phyloP scores from a whole-genome alignment of 1,140 invertebrate species.

The Parapsyche elsis region DNA sequence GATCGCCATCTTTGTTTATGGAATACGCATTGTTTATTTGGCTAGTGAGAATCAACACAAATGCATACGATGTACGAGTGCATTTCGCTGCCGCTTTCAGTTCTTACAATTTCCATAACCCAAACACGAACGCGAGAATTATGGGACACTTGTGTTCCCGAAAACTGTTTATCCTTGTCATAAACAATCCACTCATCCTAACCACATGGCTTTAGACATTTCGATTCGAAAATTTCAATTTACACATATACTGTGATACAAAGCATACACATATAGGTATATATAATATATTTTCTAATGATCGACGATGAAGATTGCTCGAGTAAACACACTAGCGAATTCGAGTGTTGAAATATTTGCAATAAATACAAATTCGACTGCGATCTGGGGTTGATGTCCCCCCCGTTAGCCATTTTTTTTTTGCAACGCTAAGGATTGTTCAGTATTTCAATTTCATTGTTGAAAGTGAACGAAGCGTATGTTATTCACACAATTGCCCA shows the following conservation, averaged over 20 bases:
- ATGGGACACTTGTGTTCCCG: slow-evolving; percentile 4
- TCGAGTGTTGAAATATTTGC: no score
- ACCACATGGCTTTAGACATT: slow-evolving; percentile 22
- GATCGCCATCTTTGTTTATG: no score
- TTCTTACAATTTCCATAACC: slow-evolving; percentile 28
- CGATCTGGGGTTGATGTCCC: no score
- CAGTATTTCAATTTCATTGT: no score
- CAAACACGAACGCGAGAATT: slow-evolving; percentile 27
- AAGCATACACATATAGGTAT: no score
- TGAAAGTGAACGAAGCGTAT: not conserved
- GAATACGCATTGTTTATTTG: slow-evolving; percentile 16
- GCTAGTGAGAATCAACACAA: not conserved
- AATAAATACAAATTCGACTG: no score
- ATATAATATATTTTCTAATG: no score
- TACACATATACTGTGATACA: no score
- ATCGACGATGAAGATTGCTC: no score
- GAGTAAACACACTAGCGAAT: no score
- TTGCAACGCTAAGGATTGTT: no score
- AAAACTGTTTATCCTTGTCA: slow-evolving; percentile 12
- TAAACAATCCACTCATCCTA: slow-evolving; percentile 24
- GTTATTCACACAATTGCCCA: slow-evolving; percentile 4
- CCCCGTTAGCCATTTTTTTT: no score
- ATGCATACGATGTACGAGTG: not conserved
- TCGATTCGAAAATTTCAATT: slow-evolving; percentile 3
- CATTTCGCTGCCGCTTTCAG: not conserved